phyloP scores from a whole-genome alignment of 2,888 invertebrate species.

The Netelia fuscicornis region DNA sequence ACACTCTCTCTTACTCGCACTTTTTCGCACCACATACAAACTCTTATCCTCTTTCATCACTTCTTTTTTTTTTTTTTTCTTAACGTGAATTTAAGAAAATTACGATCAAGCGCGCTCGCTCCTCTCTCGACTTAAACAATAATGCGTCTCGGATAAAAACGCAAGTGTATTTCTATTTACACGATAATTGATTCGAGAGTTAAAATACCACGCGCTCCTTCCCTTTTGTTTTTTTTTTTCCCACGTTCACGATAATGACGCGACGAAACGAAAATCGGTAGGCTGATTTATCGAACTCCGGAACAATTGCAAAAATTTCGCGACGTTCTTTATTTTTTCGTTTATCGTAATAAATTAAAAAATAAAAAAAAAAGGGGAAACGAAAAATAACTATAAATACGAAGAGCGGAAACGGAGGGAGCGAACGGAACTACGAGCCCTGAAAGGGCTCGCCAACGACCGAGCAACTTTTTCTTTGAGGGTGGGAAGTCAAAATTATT shows the following conservation, averaged over 20 bases:
- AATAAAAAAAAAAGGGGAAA: conserved; percentile 28
- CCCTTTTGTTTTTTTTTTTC: background rate
- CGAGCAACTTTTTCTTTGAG: background rate
- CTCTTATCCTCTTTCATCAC: background rate
- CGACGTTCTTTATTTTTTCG: background rate
- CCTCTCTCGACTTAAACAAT: conserved; percentile 39
- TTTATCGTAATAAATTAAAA: conserved; percentile 43
- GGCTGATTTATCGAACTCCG: conserved; percentile 14
- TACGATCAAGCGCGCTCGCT: background rate
- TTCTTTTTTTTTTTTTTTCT: background rate
- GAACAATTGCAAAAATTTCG: background rate
- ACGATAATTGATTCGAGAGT: conserved; percentile 23
- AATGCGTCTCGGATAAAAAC: conserved; percentile 44
- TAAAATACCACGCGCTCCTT: background rate
- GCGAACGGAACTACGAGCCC: conserved; percentile 22
- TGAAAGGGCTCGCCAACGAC: conserved; percentile 27
- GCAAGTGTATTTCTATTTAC: conserved; percentile 61
- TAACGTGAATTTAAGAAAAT: conserved; percentile 32
- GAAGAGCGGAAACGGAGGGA: conserved; percentile 16
- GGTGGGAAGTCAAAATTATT: conserved; percentile 45
- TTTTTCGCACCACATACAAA: conserved; percentile 3
- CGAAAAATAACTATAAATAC: background rate
- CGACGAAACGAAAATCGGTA: conserved; percentile 12
- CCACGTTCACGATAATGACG: background rate
- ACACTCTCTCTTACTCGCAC: background rate